Evolutionary conservation across 2,888 invertebrate species (phyloP).

Genomic region (Pomacea canaliculata): DNA sequence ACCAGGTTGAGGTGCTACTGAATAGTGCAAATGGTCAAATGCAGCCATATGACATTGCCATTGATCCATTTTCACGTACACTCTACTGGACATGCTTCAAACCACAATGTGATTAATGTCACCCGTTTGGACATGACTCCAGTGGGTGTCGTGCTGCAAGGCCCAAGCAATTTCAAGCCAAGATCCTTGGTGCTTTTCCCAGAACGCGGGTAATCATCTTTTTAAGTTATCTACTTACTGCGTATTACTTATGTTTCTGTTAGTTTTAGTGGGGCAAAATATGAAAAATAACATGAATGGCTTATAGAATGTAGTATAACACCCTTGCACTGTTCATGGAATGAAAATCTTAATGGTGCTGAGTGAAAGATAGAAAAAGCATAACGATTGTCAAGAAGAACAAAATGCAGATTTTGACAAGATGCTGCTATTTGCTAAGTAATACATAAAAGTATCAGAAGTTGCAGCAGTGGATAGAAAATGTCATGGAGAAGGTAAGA

Average conservation of each 20-base stretch:
- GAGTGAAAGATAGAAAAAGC: too few relatives aligned
- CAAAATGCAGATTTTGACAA: too few relatives aligned
- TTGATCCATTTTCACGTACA: slow-evolving; percentile 86
- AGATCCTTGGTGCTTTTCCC: slow-evolving; percentile 87
- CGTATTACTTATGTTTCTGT: neutral
- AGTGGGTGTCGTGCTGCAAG: slow-evolving; percentile 78
- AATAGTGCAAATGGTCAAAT: slow-evolving; percentile 41
- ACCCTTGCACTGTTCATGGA: too few relatives aligned
- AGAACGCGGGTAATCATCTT: slow-evolving; percentile 77
- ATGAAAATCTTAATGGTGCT: too few relatives aligned
- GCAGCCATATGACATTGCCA: slow-evolving; percentile 83
- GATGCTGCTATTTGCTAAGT: too few relatives aligned
- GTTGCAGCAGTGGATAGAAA: too few relatives aligned
- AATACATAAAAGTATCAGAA: too few relatives aligned
- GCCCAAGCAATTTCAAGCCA: slow-evolving; percentile 84
- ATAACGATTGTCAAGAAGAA: too few relatives aligned
- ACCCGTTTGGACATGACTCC: slow-evolving; percentile 77
- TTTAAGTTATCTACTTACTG: too few relatives aligned
- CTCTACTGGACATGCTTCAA: slow-evolving; percentile 90
- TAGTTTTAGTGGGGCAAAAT: neutral
- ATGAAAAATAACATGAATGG: neutral
- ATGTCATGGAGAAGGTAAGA: too few relatives aligned
- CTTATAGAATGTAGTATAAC: too few relatives aligned
- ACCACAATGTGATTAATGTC: slow-evolving; percentile 88
- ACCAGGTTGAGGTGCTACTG: slow-evolving; percentile 47